These are phyloP conservation scores for Heliconius nattereri DNA, from an alignment of 1,140 invertebrate species.

Conservation along the genomic window DNA sequence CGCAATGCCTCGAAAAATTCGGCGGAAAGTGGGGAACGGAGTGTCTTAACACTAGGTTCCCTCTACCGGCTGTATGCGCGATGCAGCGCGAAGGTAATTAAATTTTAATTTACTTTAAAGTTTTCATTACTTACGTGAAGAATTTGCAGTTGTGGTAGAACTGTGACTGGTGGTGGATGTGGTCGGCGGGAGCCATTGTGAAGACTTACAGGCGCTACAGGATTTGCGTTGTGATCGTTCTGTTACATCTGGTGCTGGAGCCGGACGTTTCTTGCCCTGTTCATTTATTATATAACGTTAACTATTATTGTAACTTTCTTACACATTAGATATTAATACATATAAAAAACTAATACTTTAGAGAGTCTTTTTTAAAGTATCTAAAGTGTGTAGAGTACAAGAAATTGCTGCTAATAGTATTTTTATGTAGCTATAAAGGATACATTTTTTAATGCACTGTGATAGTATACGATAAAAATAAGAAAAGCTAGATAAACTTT, in stretches of 20 bases:
- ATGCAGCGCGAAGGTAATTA: too few relatives aligned
- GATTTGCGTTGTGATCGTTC: constrained; percentile 58
- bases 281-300: background rate
- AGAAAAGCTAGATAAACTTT: background rate
- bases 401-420: background rate
- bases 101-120: background rate
- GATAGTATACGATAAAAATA: constrained; percentile 5
- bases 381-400: background rate
- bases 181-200: constrained; percentile 71
- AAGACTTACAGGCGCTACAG: constrained; percentile 61
- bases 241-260: constrained; percentile 77
- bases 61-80: too few relatives aligned
- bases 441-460: background rate
- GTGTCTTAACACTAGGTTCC: too few relatives aligned
- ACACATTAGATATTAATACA: too few relatives aligned
- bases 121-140: constrained; percentile 66
- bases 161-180: constrained; percentile 77
- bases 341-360: background rate
- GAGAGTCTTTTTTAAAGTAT: background rate
- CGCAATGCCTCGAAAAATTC: too few relatives aligned
- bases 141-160: constrained; percentile 75
- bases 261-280: constrained; percentile 70
- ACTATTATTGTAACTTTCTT: background rate
- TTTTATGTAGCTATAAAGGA: background rate
- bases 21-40: too few relatives aligned